Evolutionary conservation across 2,888 invertebrate genomes (phyloP), one percentile per base, ranked within the genome.

Genomic region (Synergus laeviventris): DNA sequence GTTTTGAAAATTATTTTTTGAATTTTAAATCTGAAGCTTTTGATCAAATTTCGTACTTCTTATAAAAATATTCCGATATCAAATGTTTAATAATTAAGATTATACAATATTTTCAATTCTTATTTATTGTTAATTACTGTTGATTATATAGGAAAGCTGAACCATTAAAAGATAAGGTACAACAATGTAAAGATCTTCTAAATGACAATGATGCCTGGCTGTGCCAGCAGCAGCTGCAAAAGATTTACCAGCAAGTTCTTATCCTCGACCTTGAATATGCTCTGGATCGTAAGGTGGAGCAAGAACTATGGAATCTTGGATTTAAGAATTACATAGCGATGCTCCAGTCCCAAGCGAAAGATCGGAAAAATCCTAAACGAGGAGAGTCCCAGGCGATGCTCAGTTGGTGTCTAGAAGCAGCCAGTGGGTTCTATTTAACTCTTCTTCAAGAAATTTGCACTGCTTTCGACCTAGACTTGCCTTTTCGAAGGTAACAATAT

Each of bases 301-400:
- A 96, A 88, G 97, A 97, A 87, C 92, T 97, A 84, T 97, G 97
- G 97, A 97, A 96, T 91, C 93, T 95, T 85, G 96, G 96, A 74
- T 97, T 97, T 91, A 97, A 97, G 90, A 96, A 96, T 91, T 96
- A 96, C 91, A 97, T 97, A 90, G 95, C 95, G 75, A 93, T 94
- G 2, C 91, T 97, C 78, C 97, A 97, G 88, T 93, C 93, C 74
- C 94, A 95, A 84, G 94, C 95, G 18, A 95, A 96, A 87, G 96
- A 97, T 87, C 95, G 95, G 86, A 96, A 96, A 94, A 96, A 95
- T 91, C 93, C 94, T 3, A 94, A 94, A 83, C 93, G 95, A 79
- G 94, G 93, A 79, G 96, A 96, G 87, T 94, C 94, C 3, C 96
- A 96, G 90, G 95, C 95, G 4, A 94, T 96, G 91, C 92, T 97